Conservation (phyloP, 2,797 vertebrate genomes). For the Muscicapa striata region DNA sequence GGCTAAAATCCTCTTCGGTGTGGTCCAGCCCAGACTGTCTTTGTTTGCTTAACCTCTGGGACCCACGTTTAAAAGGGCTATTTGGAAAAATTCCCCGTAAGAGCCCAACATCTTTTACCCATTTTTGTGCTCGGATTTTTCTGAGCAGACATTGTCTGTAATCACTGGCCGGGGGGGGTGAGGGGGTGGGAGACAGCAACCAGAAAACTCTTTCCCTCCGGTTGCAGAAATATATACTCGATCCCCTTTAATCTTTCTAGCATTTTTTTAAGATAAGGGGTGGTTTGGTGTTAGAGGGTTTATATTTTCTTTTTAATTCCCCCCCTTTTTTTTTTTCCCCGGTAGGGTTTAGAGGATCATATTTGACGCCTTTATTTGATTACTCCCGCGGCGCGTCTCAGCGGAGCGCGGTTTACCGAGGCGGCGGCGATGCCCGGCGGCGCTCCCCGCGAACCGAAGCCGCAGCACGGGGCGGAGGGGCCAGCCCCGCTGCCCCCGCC, state of each 20-base stretch:
- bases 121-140: slow-evolving; percentile 68
- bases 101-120: slow-evolving; percentile 76
- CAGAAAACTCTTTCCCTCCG: neutral
- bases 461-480: neutral
- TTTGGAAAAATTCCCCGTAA: slow-evolving; percentile 82
- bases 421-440: neutral
- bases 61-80: slow-evolving; percentile 87
- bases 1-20: slow-evolving; percentile 88
- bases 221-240: neutral
- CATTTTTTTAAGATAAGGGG: neutral
- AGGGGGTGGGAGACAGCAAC: neutral
- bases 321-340: no score
- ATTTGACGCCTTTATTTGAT: slow-evolving; percentile 2
- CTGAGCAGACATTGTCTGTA: slow-evolving; percentile 39
- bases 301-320: neutral
- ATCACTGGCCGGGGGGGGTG: neutral
- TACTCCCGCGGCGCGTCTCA: neutral
- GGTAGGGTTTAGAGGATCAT: neutral
- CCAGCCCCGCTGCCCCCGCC: neutral
- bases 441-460: neutral
- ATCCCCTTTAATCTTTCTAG: neutral
- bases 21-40: slow-evolving; percentile 90
- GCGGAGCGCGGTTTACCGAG: neutral
- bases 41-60: slow-evolving; percentile 93
- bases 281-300: neutral